These are phyloP conservation scores for Urechis unicinctus DNA, from an alignment of 2,888 invertebrate genomes.

Conservation along the genomic window DNA sequence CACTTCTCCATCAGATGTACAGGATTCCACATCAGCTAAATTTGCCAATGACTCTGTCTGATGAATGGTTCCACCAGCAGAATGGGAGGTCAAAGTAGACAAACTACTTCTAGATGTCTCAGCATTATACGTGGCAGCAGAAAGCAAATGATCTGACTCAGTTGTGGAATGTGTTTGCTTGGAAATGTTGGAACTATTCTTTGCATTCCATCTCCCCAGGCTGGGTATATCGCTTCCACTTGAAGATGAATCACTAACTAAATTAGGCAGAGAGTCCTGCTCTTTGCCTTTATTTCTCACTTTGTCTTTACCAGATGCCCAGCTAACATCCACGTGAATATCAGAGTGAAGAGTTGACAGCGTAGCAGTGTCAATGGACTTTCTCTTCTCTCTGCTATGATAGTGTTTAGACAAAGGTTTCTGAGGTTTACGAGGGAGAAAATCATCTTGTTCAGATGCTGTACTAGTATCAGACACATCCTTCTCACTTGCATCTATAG, in stretches of 20 bases:
- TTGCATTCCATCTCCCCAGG: too few species aligned
- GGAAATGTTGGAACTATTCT: too few species aligned
- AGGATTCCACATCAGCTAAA: neutral
- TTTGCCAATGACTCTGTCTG: neutral
- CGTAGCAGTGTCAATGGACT: neutral
- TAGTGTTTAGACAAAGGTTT: neutral
- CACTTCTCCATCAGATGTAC: neutral
- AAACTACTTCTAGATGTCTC: neutral
- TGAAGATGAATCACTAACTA: too few species aligned
- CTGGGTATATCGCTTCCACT: too few species aligned
- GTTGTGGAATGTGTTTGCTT: too few species aligned
- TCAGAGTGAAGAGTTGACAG: neutral
- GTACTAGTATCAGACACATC: neutral
- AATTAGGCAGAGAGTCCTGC: too few species aligned
- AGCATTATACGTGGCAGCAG: too few species aligned
- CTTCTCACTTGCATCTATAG: neutral
- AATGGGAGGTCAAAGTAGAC: neutral
- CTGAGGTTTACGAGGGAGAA: neutral
- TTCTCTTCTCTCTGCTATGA: neutral
- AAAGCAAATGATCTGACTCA: too few species aligned
- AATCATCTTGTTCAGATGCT: neutral
- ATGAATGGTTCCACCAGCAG: too few species aligned
- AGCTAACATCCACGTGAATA: too few species aligned
- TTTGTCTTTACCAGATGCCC: too few species aligned
- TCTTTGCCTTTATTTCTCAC: too few species aligned